Conservation (phyloP, 2,888 invertebrate species). For the Nebria salina region DNA sequence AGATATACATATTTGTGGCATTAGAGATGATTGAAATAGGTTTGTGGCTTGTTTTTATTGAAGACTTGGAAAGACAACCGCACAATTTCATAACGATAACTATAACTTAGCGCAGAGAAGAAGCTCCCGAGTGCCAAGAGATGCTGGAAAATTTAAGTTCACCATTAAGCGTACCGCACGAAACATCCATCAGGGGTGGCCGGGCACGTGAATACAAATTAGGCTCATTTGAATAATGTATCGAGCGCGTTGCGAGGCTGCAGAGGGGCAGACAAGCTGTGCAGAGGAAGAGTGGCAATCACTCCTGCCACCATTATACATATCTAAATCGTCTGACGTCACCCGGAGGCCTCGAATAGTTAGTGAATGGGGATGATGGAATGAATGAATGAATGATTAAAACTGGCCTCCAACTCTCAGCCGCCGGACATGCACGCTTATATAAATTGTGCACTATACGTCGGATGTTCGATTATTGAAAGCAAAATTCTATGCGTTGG, state of each 20-base stretch:
- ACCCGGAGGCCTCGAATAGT: not conserved
- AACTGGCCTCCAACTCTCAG: not conserved
- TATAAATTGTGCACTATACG: not conserved
- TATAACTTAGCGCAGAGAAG: not conserved
- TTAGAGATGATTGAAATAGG: too few species aligned
- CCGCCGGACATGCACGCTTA: not conserved
- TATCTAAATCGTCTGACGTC: not conserved
- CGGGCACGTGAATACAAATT: conserved; percentile 43
- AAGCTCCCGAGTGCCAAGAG: conserved; percentile 21
- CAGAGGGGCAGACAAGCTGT: not conserved
- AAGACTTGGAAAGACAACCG: not conserved
- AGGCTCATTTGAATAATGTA: conserved; percentile 46
- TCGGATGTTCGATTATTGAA: conserved; percentile 9
- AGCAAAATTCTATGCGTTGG: not conserved
- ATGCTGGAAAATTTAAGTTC: conserved; percentile 43
- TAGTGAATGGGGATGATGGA: conserved; percentile 8
- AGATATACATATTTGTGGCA: too few species aligned
- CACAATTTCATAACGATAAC: conserved; percentile 1
- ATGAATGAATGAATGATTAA: not conserved
- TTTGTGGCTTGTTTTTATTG: not conserved
- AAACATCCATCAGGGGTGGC: conserved; percentile 42
- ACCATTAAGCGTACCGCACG: conserved; percentile 41
- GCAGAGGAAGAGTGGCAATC: not conserved
- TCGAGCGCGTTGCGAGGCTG: conserved; percentile 26
- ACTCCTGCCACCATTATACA: not conserved